A percentile compares a stretch with the other conserved stretches of the same genome.
phyloP scores from a whole-genome alignment of 92 coral and sea anemone species.

The Parazoanthus atlanticus region DNA sequence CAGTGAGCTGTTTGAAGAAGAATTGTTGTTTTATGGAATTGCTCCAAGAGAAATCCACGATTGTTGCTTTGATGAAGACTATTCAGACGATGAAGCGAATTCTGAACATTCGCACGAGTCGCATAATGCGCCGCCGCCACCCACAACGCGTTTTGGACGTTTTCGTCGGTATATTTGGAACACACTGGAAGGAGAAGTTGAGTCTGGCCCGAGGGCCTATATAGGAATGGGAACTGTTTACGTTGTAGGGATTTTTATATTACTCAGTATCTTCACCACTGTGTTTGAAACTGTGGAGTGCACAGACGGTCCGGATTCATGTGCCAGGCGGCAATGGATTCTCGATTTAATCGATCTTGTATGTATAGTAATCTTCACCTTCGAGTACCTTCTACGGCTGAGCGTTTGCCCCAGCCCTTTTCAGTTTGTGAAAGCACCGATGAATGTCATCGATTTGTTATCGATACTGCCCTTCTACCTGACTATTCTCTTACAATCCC shows the following conservation, averaged over 20 bases:
- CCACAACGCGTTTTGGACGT: constrained; percentile 40
- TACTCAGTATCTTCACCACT: constrained; percentile 91
- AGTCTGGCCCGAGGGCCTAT: constrained; percentile 69
- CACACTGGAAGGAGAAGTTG: constrained; percentile 75
- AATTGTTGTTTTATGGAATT: constrained; percentile 85
- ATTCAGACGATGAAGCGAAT: constrained; percentile 63
- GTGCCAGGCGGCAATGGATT: constrained; percentile 65
- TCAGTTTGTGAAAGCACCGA: constrained; percentile 70
- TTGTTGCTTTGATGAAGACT: constrained; percentile 92
- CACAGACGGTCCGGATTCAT: constrained; percentile 56
- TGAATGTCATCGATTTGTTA: constrained; percentile 89
- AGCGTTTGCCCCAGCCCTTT: constrained; percentile 71
- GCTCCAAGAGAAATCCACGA: constrained; percentile 83
- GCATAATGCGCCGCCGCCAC: constrained; percentile 36
- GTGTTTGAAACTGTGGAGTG: constrained; percentile 96
- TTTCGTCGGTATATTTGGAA: constrained; percentile 78
- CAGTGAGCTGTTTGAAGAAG: constrained; percentile 84
- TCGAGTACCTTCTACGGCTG: constrained; percentile 77
- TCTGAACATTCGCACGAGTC: constrained; percentile 58
- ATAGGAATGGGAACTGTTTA: constrained; percentile 79
- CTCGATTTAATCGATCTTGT: constrained; percentile 77
- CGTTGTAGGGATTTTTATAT: constrained; percentile 82
- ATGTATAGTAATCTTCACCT: constrained; percentile 84
- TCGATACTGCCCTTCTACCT: constrained; percentile 90
- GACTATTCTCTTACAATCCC: constrained; percentile 62